phyloP scores from a whole-genome alignment of 2,797 vertebrate species.

The Pseudomugil gertrudae region DNA sequence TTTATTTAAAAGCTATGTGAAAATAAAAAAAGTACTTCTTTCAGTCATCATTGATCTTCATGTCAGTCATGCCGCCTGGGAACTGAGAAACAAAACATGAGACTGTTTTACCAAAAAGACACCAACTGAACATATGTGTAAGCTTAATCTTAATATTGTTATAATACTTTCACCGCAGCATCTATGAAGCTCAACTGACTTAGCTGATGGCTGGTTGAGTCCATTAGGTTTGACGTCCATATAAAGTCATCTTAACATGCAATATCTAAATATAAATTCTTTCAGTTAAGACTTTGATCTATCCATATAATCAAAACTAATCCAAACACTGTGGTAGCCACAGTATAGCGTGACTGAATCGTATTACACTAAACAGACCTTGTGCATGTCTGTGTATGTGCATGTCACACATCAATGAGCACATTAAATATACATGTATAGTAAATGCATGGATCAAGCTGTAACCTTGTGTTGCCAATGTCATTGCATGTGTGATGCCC shows the following conservation, averaged over 20 bases:
- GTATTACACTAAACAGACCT: constrained; percentile 52
- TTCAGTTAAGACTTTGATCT: constrained; percentile 70
- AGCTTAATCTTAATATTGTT: background rate
- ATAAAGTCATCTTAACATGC: constrained; percentile 61
- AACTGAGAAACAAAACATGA: too few relatives aligned
- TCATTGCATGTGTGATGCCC: background rate
- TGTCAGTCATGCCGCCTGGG: too few relatives aligned
- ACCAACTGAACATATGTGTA: too few relatives aligned
- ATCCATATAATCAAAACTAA: constrained; percentile 62
- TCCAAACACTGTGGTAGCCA: constrained; percentile 55
- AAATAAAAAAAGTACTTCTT: too few relatives aligned
- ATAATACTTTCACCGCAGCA: background rate
- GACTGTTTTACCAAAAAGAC: too few relatives aligned
- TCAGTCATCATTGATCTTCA: too few relatives aligned
- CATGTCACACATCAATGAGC: constrained; percentile 14
- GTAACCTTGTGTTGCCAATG: background rate
- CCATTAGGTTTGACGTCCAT: constrained; percentile 57
- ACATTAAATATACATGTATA: constrained; percentile 8
- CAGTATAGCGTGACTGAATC: constrained; percentile 62
- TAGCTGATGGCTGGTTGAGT: constrained; percentile 4
- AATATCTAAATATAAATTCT: constrained; percentile 62
- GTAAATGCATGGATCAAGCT: constrained; percentile 23
- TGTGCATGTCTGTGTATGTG: constrained; percentile 33
- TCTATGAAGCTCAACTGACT: constrained; percentile 21
- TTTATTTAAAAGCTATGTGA: too few relatives aligned